Base-by-base conservation (phyloP, 2,888 invertebrate species). In the Troilus luridus region DNA sequence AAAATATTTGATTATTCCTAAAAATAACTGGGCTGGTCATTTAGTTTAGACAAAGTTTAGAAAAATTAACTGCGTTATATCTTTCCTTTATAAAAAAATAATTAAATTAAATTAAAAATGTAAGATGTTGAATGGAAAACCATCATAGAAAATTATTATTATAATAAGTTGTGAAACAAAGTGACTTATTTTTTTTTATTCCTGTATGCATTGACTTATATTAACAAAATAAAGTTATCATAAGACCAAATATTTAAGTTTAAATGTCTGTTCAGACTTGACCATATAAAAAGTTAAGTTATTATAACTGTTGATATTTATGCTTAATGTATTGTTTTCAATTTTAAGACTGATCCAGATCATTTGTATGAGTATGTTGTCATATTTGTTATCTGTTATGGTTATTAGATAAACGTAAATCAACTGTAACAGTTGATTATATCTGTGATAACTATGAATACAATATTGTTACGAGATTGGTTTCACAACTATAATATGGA, bases 341-440 rank as follows among this genome's bases (percentile, higher is more conserved):
- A 77, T 77, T 77, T 77, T 77, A 77, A 77, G 72, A 77, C 72
- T 77, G 72, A 77, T 17, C 27, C 72, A 77, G 72, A 77, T 77
- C 72, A 77, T 12, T 77, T 77, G 27, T 77, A 41, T 72, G 72
- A 72, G 27, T 72, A 72, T 24, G 72, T 77, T 77, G 72, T 77
- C 72, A 41, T 77, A 41, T 41, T 77, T 77, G 72, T 77, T 41
- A 77, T 77, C 72, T 77, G 5, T 77, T 77, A 77, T 41, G 8
- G 72, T 77, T 77, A 77, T 77, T 77, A 41, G 72, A 77, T 77
- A 77, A 77, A 77, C 1, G 41, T 41, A 77, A 77, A 77, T 77
- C 17, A 8, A 41, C 72, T 77, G 27, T 41, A 77, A 17, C 41
- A 41, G 72, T 77, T 77, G 72, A 77, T 77, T 77, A 41, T 41